Conservation (phyloP, 2,797 vertebrate genomes). For the Decapterus maruadsi region DNA sequence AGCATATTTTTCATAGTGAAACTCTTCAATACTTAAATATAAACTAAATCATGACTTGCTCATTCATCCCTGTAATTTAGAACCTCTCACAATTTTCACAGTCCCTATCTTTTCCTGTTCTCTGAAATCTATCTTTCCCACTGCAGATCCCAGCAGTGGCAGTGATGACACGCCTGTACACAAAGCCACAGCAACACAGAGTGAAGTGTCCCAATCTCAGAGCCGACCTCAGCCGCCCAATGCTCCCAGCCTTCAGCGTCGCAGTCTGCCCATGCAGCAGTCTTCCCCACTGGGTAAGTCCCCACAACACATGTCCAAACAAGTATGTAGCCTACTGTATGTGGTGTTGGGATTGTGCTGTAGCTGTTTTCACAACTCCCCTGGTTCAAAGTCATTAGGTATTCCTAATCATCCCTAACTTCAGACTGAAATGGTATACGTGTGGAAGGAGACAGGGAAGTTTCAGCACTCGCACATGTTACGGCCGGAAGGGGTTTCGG, state of each 20-base stretch:
- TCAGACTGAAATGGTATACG: constrained; percentile 17
- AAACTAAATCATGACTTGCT: neutral
- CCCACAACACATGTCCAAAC: neutral
- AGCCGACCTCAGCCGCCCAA: constrained; percentile 74
- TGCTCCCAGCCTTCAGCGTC: constrained; percentile 82
- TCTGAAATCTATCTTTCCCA: neutral
- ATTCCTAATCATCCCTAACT: constrained; percentile 12
- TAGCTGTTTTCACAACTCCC: neutral
- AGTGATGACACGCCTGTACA: constrained; percentile 85
- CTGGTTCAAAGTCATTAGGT: constrained; percentile 41
- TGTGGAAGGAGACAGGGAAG: neutral
- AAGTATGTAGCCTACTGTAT: neutral
- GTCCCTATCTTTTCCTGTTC: neutral
- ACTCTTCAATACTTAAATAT: neutral
- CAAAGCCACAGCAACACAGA: constrained; percentile 76
- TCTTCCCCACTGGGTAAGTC: constrained; percentile 86
- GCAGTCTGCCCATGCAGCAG: constrained; percentile 88
- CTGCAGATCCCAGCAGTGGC: constrained; percentile 86
- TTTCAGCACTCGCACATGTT: constrained; percentile 16
- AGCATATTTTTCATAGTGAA: no score
- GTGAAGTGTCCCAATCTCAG: constrained; percentile 82
- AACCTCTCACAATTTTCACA: neutral
- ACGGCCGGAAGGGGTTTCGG: no score
- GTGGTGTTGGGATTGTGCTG: neutral
- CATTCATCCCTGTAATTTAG: neutral